Evolutionary conservation across 2,113 vertebrate genomes (phyloP), one percentile per base, ranked within the genome.

Genomic region (Stomatorhinus ivindoensis): DNA sequence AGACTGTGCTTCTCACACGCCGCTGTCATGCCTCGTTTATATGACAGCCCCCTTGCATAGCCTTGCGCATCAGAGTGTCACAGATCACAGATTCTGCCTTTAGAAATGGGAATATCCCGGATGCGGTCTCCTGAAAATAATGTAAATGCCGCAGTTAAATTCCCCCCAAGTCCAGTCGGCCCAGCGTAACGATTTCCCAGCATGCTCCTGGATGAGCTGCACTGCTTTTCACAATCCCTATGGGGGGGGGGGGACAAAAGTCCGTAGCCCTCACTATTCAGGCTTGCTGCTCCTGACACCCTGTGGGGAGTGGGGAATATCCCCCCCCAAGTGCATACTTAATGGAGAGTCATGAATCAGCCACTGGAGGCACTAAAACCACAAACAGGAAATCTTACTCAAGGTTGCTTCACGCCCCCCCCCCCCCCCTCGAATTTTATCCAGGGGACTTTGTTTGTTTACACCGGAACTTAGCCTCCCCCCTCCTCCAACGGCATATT

Each of bases 321-420:
- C n/a, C 24, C 39, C 85, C 44, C 61, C 53, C 47, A 24, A 87
- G 87, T 88, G 89, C 88, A 89, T 87, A 91, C 89, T 90, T 86
- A 89, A 89, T 88, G 13, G 69, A 92, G 83, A 86, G 44, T 87
- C 91, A 90, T 91, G 89, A 92, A 92, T 92, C 91, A 92, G 87
- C 91, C 90, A 91, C 91, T 90, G 91, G 90, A 91, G 91, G 91
- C 91, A 92, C 84, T 89, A 90, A 89, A 93, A 87, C 88, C 42
- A 88, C 58, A 65, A 65, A 65, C 91, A 88, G 15, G 69, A 76
- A 61, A 73, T 90, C 90, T 61, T 48, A 89, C 87, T 91, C 76
- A 90, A 80, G 90, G 65, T 88, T 87, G 84, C 80, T 51, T 84
- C 21, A 19, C 27, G n/a, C n/a, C n/a, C n/a, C n/a, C n/a, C 9